Conservation (phyloP, 2,888 invertebrate genomes). For the Darwinula stevensoni region DNA sequence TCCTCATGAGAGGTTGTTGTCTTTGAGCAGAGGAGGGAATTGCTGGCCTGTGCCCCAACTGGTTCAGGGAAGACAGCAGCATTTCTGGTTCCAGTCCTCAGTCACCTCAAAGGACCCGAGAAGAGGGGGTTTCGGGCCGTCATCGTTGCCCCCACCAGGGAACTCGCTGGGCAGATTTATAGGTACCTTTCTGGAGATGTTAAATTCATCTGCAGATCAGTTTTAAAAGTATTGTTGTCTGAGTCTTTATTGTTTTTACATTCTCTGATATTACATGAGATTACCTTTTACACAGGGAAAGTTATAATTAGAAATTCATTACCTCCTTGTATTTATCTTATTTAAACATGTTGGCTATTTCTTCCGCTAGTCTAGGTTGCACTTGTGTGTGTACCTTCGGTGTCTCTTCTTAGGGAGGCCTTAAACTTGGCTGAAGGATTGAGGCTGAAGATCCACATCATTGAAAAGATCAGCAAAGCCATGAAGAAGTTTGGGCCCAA, state of each 20-base stretch:
- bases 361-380: too few relatives aligned
- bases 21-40: conserved; percentile 31
- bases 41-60: conserved; percentile 84
- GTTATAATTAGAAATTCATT: too few relatives aligned
- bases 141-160: conserved; percentile 70
- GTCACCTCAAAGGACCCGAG: conserved; percentile 33
- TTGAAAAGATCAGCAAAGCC: conserved; percentile 39
- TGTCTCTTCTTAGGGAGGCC: conserved; percentile 41
- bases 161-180: conserved; percentile 69
- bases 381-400: too few relatives aligned
- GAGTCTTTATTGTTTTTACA: too few relatives aligned
- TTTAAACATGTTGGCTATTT: too few relatives aligned
- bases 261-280: too few relatives aligned
- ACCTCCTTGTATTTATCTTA: too few relatives aligned
- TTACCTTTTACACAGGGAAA: too few relatives aligned
- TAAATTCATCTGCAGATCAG: too few relatives aligned
- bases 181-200: too few relatives aligned
- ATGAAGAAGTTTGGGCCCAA: conserved; percentile 37
- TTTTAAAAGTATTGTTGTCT: too few relatives aligned
- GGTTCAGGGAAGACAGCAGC: conserved; percentile 94
- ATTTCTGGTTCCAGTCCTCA: conserved; percentile 62
- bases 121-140: conserved; percentile 54
- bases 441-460: conserved; percentile 38
- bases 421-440: conserved; percentile 38
- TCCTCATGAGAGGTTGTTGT: conserved; percentile 5